These are phyloP conservation scores for Exocentrus adspersus DNA, from an alignment of 2,888 invertebrate species.

Conservation along the genomic window DNA sequence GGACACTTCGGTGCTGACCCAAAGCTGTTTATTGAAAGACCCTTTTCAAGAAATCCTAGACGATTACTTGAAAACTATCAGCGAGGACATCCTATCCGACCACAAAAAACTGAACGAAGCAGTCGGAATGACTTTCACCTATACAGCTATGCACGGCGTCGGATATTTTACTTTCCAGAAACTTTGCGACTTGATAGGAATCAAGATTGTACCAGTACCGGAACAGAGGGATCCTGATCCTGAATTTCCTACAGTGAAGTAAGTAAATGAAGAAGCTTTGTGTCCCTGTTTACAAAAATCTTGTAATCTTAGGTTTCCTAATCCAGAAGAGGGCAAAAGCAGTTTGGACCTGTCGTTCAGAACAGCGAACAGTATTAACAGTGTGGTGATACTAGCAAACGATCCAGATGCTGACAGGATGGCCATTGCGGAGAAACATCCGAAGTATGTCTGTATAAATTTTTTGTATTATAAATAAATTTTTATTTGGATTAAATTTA, in stretches of 20 bases:
- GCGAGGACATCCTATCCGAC: constrained; percentile 66
- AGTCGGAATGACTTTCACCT: constrained; percentile 74
- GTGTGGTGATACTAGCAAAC: constrained; percentile 88
- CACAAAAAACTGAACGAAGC: constrained; percentile 68
- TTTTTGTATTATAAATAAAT: not conserved
- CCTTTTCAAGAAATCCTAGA: constrained; percentile 75
- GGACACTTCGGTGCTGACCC: constrained; percentile 72
- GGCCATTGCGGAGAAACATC: constrained; percentile 88
- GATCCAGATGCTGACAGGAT: constrained; percentile 98
- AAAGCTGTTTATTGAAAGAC: constrained; percentile 69
- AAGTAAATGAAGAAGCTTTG: constrained; percentile 34
- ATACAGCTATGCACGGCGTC: constrained; percentile 99
- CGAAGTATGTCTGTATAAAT: no score
- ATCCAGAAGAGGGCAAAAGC: constrained; percentile 93
- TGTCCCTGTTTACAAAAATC: no score
- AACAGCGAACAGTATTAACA: constrained; percentile 77
- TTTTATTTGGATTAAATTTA: constrained; percentile 31
- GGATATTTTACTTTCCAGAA: constrained; percentile 81
- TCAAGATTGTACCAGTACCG: constrained; percentile 75
- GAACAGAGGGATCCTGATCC: constrained; percentile 92
- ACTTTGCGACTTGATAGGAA: constrained; percentile 79
- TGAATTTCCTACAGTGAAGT: constrained; percentile 94
- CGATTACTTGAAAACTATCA: constrained; percentile 74
- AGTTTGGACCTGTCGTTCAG: constrained; percentile 71
- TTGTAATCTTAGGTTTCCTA: constrained; percentile 94